These are phyloP conservation scores for Mormyrus iriodes DNA, from an alignment of 2,113 vertebrate species.

Conservation along the genomic window DNA sequence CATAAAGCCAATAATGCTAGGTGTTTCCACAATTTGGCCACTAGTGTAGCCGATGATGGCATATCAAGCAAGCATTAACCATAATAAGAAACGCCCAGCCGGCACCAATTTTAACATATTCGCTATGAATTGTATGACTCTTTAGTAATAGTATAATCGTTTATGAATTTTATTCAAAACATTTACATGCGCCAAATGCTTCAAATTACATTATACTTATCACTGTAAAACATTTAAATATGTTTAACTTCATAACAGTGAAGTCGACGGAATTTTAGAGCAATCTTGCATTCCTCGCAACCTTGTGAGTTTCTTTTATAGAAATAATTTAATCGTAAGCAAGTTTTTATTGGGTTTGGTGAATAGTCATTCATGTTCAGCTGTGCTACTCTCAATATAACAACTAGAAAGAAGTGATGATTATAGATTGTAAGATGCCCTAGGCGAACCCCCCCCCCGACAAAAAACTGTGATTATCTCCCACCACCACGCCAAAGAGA, in stretches of 20 bases:
- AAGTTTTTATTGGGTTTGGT: neutral
- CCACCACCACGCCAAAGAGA: neutral
- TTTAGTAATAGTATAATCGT: neutral
- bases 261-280: neutral
- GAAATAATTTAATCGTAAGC: neutral
- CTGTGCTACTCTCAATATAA: neutral
- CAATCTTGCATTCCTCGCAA: neutral
- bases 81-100: neutral
- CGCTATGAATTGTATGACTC: neutral
- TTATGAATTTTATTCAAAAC: neutral
- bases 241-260: neutral
- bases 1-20: neutral
- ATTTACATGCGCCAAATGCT: neutral
- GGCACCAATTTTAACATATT: neutral
- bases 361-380: neutral
- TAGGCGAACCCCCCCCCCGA: neutral
- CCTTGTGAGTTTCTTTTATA: neutral
- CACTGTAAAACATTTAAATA: neutral
- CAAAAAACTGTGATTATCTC: neutral
- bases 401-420: neutral
- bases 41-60: neutral
- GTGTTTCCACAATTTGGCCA: neutral
- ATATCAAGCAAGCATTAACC: no score
- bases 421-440: neutral
- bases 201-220: neutral